A percentile compares a stretch with the other conserved stretches of the same genome.
These are phyloP conservation scores for Protodeltote pygarga DNA, from an alignment of 2,888 invertebrate species.

Conservation along the genomic window DNA sequence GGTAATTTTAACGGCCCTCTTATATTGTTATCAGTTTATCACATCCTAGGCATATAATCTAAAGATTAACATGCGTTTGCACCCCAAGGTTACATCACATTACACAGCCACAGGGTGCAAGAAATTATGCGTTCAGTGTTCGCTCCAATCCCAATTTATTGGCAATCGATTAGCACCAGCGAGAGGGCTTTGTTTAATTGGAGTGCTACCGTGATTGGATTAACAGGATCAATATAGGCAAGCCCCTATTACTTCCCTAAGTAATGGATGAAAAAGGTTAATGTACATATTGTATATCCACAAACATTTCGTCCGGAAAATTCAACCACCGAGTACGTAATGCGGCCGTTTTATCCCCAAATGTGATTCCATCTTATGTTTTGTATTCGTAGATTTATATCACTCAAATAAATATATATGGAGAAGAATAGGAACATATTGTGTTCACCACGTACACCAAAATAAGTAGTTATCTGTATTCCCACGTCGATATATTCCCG, in stretches of 20 bases:
- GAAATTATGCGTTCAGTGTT: constrained; percentile 65
- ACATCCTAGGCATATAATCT: constrained; percentile 31
- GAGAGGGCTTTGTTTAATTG: constrained; percentile 77
- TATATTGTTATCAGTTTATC: constrained; percentile 30
- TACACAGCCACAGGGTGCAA: constrained; percentile 62
- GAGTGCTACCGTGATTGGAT: constrained; percentile 78
- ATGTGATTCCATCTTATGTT: constrained; percentile 19
- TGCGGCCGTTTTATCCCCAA: constrained; percentile 22
- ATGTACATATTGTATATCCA: constrained; percentile 52
- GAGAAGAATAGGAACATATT: constrained; percentile 59
- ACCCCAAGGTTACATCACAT: constrained; percentile 46
- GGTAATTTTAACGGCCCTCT: constrained; percentile 22
- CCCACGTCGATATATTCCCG: constrained; percentile 78
- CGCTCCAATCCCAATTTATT: constrained; percentile 71
- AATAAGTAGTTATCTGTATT: constrained; percentile 73
- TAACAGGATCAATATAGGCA: constrained; percentile 58
- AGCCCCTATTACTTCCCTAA: constrained; percentile 56
- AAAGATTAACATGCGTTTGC: constrained; percentile 43
- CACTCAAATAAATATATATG: constrained; percentile 23
- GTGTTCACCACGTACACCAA: constrained; percentile 44
- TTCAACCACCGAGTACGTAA: constrained; percentile 28
- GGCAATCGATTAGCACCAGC: constrained; percentile 77
- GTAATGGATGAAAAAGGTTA: constrained; percentile 60
- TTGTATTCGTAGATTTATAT: constrained; percentile 32
- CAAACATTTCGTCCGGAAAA: constrained; percentile 34